Evolutionary conservation across 2,888 invertebrate genomes (phyloP), one percentile per base, ranked within the genome.

Genomic region (Latheticus oryzae): DNA sequence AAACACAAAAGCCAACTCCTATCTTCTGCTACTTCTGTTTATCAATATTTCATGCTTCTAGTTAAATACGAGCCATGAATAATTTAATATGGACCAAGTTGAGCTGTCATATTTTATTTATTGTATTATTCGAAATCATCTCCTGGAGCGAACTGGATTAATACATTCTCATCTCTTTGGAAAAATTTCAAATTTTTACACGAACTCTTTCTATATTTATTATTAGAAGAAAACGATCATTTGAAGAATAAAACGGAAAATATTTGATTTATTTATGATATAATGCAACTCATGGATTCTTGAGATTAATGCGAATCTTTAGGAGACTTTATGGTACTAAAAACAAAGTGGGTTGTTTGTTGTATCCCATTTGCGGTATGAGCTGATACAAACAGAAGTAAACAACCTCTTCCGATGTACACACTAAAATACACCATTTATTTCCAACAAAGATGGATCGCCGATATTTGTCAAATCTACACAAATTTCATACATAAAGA

Each of bases 281-380:
- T 53, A 56, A 53, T 24, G 32, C 24, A 32, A 11, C 24, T 52
- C 24, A 48, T 57, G 60, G 52, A 60, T 57, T 53, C 58, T 43
- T 15, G 24, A 54, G 61, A 61, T 61, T 55, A 55, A 61, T 61
- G 55, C 8, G 47, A 32, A 58, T 58, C 43, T 47, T 61, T 61
- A 58, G 47, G 45, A 19, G 38, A 45, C 26, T 43, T 43, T 54
- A 38, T 26, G 45, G 30, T 52, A 32, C 30, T 58, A 61, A 61
- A 60, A 61, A 55, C 55, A 55, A 59, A 55, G 51, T 51, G 19
- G 60, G 54, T 58, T 63, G 60, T 62, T 63, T 63, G 61, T 58
- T 55, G 48, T 47, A 61, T 57, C 61, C 61, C 61, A 61, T 63
- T 62, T 61, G 58, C 40, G 56, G 62, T 64, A 57, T 58, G 57